A percentile compares a stretch with the other conserved stretches of the same genome.
These are phyloP conservation scores for Gasterosteus nipponicus DNA, from an alignment of 2,113 vertebrate genomes.

Conservation along the genomic window DNA sequence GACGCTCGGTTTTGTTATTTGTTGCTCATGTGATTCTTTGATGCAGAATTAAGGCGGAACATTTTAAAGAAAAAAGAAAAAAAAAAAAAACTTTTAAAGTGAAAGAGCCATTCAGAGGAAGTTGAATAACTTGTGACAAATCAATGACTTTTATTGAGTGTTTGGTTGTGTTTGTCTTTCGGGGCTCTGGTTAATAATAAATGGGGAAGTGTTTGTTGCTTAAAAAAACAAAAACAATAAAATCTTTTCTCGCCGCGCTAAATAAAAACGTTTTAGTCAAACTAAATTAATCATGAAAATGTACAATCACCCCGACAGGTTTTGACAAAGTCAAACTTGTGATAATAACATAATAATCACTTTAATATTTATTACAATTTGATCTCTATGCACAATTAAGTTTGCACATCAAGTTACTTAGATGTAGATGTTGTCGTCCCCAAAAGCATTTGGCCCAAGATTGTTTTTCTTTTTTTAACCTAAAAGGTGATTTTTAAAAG, in stretches of 20 bases:
- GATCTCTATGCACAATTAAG: constrained; percentile 80
- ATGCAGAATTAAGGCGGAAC: constrained; percentile 64
- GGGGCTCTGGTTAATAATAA: constrained; percentile 62
- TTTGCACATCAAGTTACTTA: constrained; percentile 74
- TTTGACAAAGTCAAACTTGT: constrained; percentile 73
- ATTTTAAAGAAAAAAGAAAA: constrained; percentile 6
- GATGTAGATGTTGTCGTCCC: constrained; percentile 62
- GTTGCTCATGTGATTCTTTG: constrained; percentile 74
- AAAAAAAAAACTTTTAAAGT: constrained; percentile 42
- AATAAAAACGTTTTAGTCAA: constrained; percentile 59
- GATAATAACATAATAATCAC: constrained; percentile 67
- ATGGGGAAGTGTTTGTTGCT: constrained; percentile 72
- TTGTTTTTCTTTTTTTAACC: constrained; percentile 51
- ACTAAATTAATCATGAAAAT: constrained; percentile 72
- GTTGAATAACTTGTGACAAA: constrained; percentile 68
- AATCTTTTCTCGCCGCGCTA: constrained; percentile 66
- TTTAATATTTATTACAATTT: constrained; percentile 79
- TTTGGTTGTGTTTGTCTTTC: constrained; percentile 68
- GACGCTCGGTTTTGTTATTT: constrained; percentile 66
- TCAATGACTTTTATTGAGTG: constrained; percentile 71
- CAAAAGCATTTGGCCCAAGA: constrained; percentile 67
- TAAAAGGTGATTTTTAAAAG: constrained; percentile 62
- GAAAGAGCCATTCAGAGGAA: constrained; percentile 71
- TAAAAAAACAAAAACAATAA: constrained; percentile 32
- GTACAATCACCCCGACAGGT: constrained; percentile 77